phyloP scores from a whole-genome alignment of 2,113 vertebrate species.

The Gasterosteus nipponicus region DNA sequence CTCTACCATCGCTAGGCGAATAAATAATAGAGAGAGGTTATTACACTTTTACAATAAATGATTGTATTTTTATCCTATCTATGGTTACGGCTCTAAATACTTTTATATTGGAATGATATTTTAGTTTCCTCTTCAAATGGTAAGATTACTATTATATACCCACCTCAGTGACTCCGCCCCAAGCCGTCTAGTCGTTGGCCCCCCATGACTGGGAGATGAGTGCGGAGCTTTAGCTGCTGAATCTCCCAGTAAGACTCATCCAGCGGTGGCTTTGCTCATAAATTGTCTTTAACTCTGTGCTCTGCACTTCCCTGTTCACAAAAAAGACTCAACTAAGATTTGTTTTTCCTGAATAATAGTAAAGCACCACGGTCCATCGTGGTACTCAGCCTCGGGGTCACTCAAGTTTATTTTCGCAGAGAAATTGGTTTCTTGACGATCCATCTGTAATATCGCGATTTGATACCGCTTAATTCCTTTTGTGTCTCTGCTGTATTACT shows the following conservation, averaged over 20 bases:
- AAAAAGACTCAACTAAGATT: background rate
- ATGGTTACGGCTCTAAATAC: background rate
- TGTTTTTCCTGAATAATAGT: background rate
- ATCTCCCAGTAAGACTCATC: no score
- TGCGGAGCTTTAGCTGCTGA: background rate
- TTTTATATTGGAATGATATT: background rate
- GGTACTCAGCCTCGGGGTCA: background rate
- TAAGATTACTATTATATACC: background rate
- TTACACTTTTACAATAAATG: background rate
- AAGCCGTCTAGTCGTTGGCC: background rate
- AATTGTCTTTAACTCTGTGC: background rate
- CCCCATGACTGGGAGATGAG: conserved; percentile 3
- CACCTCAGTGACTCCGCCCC: background rate
- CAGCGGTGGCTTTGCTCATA: background rate
- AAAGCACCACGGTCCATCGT: background rate
- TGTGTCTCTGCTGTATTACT: background rate
- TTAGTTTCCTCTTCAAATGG: background rate
- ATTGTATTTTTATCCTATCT: background rate
- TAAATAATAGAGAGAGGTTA: background rate
- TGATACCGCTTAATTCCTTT: background rate
- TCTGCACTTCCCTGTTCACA: background rate
- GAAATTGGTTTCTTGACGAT: background rate
- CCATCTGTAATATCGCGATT: background rate
- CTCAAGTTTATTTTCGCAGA: background rate
- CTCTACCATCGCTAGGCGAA: background rate